A percentile compares a stretch with the other conserved stretches of the same genome.
phyloP scores from a whole-genome alignment of 1,140 invertebrate genomes.

The Drosophila lini region DNA sequence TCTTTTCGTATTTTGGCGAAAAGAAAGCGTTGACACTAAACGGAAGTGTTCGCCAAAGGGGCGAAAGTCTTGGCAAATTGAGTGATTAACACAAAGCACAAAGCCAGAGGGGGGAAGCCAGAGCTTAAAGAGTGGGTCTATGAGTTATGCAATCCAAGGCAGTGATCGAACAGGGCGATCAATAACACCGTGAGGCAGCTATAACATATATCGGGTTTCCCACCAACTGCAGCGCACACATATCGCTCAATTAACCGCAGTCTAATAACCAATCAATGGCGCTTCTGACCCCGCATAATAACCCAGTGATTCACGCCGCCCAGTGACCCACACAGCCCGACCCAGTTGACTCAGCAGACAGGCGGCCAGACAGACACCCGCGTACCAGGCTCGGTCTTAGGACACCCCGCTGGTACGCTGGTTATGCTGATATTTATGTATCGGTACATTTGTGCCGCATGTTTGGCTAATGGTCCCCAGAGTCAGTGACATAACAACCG shows the following conservation, averaged over 20 bases:
- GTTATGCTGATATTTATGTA: constrained; percentile 40
- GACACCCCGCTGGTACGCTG: constrained; percentile 35
- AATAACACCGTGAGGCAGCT: constrained; percentile 17
- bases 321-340: constrained; percentile 38
- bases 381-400: constrained; percentile 18
- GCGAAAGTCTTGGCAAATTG: constrained; percentile 63
- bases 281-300: constrained; percentile 50
- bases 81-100: constrained; percentile 35
- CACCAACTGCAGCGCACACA: constrained; percentile 21
- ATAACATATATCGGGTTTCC: constrained; percentile 19
- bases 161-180: constrained; percentile 21
- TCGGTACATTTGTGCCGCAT: constrained; percentile 25
- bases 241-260: constrained; percentile 41
- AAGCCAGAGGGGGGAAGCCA: not conserved
- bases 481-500: constrained; percentile 63
- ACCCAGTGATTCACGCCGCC: constrained; percentile 43
- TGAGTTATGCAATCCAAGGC: constrained; percentile 21
- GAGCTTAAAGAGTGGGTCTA: constrained; percentile 4
- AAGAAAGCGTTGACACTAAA: constrained; percentile 68
- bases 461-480: constrained; percentile 37
- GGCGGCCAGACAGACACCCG: constrained; percentile 22
- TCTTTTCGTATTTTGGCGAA: constrained; percentile 46
- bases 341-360: constrained; percentile 24
- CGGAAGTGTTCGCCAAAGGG: constrained; percentile 63
- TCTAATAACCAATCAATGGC: constrained; percentile 45